These are phyloP conservation scores for Pyrgus malvae DNA, from an alignment of 2,888 invertebrate species.

Conservation along the genomic window DNA sequence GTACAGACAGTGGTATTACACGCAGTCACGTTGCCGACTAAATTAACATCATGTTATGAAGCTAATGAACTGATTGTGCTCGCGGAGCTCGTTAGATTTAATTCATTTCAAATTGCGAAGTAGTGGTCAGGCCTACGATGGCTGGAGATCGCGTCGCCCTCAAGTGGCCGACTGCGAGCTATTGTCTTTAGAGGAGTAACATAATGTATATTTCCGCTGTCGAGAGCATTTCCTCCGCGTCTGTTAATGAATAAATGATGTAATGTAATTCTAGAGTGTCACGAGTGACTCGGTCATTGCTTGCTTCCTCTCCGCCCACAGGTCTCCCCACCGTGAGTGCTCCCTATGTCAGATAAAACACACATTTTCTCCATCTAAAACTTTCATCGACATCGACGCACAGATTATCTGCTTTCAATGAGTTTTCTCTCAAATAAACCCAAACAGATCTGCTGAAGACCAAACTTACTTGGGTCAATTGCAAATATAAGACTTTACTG, in stretches of 20 bases:
- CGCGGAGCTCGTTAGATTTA: neutral
- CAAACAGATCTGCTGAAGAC: too few species aligned
- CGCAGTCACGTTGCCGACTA: neutral
- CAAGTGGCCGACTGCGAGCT: constrained; percentile 16
- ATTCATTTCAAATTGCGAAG: constrained; percentile 1
- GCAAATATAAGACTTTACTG: too few species aligned
- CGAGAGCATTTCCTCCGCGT: constrained; percentile 38
- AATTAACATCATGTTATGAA: neutral
- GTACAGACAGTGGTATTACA: too few species aligned
- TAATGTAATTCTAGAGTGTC: constrained; percentile 38
- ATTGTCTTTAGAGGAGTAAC: constrained; percentile 36
- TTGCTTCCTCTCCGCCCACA: constrained; percentile 40
- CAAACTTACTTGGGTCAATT: too few species aligned
- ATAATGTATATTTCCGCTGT: constrained; percentile 43
- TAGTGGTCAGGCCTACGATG: constrained; percentile 1
- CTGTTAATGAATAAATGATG: constrained; percentile 45
- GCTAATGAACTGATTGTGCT: neutral
- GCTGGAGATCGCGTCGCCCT: neutral
- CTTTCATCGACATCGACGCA: too few species aligned
- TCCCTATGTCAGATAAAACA: neutral
- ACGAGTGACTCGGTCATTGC: constrained; percentile 41
- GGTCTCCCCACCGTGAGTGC: constrained; percentile 5
- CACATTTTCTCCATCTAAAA: neutral
- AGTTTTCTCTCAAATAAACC: too few species aligned
- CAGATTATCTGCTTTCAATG: too few species aligned